Conservation (phyloP, 2,797 vertebrate species). For the Phalloptychus januarius region DNA sequence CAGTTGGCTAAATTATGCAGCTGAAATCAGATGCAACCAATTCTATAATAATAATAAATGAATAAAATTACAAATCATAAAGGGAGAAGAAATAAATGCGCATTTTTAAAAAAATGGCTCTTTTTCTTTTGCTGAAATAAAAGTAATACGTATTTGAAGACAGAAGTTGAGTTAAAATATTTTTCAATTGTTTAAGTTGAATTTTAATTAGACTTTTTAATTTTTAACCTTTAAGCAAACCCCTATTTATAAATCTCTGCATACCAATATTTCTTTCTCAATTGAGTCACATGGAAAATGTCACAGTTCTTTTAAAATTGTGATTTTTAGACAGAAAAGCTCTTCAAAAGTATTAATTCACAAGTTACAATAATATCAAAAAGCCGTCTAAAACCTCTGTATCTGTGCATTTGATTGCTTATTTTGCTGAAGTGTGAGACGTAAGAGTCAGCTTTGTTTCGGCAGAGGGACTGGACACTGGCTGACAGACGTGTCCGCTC, state of each 20-base stretch:
- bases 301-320: neutral
- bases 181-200: neutral
- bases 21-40: neutral
- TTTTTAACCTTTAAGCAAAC: neutral
- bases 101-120: too few relatives aligned
- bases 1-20: neutral
- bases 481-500: constrained; percentile 82
- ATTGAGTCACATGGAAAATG: neutral
- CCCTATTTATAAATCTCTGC: neutral
- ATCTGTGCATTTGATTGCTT: neutral
- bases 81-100: too few relatives aligned
- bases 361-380: neutral
- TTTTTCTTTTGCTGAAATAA: neutral
- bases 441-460: constrained; percentile 2
- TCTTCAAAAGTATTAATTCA: neutral
- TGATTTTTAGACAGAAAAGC: neutral
- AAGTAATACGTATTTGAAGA: neutral
- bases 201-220: neutral
- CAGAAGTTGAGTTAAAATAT: neutral
- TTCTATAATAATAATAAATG: neutral
- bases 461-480: constrained; percentile 80
- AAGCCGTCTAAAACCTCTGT: neutral
- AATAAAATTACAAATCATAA: too few relatives aligned
- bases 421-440: neutral
- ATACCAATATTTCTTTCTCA: neutral